Base-by-base conservation (phyloP, 2,888 invertebrate species). In the Campaea margaritaria region DNA sequence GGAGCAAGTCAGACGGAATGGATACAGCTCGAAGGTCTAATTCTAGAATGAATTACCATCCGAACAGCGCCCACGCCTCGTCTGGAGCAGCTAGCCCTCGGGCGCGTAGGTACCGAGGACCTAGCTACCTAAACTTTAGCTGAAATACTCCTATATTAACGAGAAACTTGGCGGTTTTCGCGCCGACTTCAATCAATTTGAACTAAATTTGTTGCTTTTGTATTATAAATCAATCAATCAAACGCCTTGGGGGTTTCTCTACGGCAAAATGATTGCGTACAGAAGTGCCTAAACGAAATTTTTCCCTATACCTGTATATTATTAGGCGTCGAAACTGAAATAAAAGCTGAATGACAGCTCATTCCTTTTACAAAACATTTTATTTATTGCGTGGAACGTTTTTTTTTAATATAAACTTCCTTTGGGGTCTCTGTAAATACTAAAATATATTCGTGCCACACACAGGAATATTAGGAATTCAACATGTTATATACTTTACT, bases 41-140 rank as follows among this genome's bases (percentile, higher is more conserved):
- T 58, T 60, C 64, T 60, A 59, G 61, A 67, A 71, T 70, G 70
- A 68, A 70, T 70, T 72, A 71, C 58, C 68, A 63, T 69, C 50
- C 50, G 56, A 64, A 65, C 56, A 62, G 44, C 57, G 51, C 62
- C 68, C 62, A 63, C 65, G 63, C 64, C 50, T 39, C 12, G 60
- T 65, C 68, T 58, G 59, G 34, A 49, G 31, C 54, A 51, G 58
- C 41, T 55, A 52, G 47, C 51, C 55, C 66, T 39, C 60, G 47
- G 52, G 2, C 3, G 21, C 57, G 52, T 52, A 50, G 53, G 48
- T 57, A 56, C 45, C 52, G 48, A 54, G 53, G 47, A 45, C 46
- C 39, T 57, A 43, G 43, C 36, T 44, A 31, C 42, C 9, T 7
- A 42, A 31, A 14, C 38, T 41, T 41, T 14, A 45, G 49, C 45